These are phyloP conservation scores for Formica exsecta DNA, from an alignment of 1,140 invertebrate species.

Conservation along the genomic window DNA sequence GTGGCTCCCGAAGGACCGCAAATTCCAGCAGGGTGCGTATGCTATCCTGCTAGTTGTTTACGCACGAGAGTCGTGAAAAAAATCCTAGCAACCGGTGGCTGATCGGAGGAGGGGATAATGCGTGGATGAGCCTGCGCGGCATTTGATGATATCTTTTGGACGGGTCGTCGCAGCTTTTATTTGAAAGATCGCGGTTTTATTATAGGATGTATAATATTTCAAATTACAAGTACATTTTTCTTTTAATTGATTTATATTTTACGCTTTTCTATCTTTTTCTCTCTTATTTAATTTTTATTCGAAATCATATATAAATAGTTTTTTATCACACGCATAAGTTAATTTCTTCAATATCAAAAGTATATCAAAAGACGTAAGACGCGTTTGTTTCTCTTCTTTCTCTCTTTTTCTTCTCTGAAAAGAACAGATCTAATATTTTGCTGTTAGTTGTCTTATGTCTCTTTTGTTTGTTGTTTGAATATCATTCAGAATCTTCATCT, in stretches of 20 bases:
- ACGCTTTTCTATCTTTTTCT: background rate
- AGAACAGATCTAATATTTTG: background rate
- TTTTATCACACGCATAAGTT: background rate
- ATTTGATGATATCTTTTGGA: background rate
- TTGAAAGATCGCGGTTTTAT: background rate
- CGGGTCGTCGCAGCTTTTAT: background rate
- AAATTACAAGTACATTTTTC: background rate
- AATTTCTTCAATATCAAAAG: background rate
- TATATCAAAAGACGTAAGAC: background rate
- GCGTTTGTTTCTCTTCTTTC: too few relatives aligned
- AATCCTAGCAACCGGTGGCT: slow-evolving; percentile 59
- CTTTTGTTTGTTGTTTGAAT: slow-evolving; percentile 11
- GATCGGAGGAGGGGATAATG: slow-evolving; percentile 40
- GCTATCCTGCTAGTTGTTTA: slow-evolving; percentile 86
- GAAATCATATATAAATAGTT: background rate
- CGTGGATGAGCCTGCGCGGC: slow-evolving; percentile 35
- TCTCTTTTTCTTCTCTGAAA: too few relatives aligned
- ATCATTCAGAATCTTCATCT: background rate
- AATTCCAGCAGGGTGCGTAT: slow-evolving; percentile 79
- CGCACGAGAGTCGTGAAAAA: slow-evolving; percentile 81
- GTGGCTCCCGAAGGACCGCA: slow-evolving; percentile 69
- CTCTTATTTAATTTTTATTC: background rate
- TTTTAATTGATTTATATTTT: background rate
- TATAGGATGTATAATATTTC: background rate
- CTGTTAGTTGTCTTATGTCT: slow-evolving; percentile 32